Evolutionary conservation across 2,797 vertebrate genomes (phyloP), one percentile per base, ranked within the genome.

Genomic region (Crax fasciolata): DNA sequence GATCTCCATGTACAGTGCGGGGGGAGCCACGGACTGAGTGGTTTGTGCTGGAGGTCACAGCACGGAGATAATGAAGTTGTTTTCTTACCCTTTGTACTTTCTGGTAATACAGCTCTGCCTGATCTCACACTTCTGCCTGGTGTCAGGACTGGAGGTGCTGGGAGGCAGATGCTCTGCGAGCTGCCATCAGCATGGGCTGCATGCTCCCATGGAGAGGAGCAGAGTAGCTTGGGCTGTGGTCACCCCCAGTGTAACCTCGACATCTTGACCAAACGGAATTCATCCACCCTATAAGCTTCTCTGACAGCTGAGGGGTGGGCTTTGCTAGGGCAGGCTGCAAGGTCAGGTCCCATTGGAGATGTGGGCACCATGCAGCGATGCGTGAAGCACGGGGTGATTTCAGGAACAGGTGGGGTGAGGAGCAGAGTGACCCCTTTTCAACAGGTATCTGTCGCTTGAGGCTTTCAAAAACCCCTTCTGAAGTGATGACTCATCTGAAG

Each of bases 21-120:
- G 25, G n/a, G 93, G 79, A 91, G 93, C 49, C 68, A 55, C n/a
- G 2, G 25, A 30, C 43, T 10, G 90, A 78, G 46, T 78, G 55
- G 66, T 79, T 89, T 80, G 48, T 54, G 76, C 70, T 85, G 93
- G 92, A 70, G 71, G 76, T 72, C 66, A 55, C 68, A 74, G 74
- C 0, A 0, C 21, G 9, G 77, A 62, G 61, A 55, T 84, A 84
- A 86, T 3, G 9, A 87, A 80, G 80, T 48, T 89, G 32, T 73
- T 94, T 83, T 38, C 73, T 75, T 63, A 57, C 62, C 27, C 58
- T 89, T 43, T 12, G 13, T 2, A 0, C 48, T 76, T 81, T 39
- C 73, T 58, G 43, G 3, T 0, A 6, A 41, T 4, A 25, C 0
- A 0, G 39, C 59, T 87, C 80, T 48, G 55, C 15, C 41, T 39